Evolutionary conservation across 2,888 invertebrate species (phyloP).

Genomic region (Minunthozetes semirufus): DNA sequence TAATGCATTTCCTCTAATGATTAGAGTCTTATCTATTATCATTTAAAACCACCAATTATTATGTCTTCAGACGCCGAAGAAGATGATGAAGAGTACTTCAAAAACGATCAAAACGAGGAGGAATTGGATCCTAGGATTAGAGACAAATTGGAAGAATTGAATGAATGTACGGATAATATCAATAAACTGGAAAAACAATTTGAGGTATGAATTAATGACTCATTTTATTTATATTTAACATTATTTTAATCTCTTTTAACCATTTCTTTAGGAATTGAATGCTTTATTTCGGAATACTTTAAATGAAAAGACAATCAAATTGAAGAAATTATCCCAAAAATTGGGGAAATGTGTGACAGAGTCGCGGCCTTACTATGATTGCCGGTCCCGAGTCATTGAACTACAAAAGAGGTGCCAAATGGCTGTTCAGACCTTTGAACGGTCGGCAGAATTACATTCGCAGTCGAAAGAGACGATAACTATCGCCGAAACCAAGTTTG

Average conservation of each 20-base stretch:
- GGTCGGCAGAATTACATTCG: slow-evolving; percentile 33
- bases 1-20: neutral
- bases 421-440: slow-evolving; percentile 36
- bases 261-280: neutral
- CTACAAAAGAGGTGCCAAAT: slow-evolving; percentile 36
- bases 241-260: neutral
- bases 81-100: neutral
- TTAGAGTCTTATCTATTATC: no score
- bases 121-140: slow-evolving; percentile 37
- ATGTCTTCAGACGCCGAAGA: neutral
- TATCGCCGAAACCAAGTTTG: slow-evolving; percentile 35
- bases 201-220: slow-evolving; percentile 27
- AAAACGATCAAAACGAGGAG: neutral
- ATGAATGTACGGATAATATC: slow-evolving; percentile 36
- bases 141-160: slow-evolving; percentile 37
- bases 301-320: slow-evolving; percentile 28
- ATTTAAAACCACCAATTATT: neutral
- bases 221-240: neutral
- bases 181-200: slow-evolving; percentile 37
- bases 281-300: slow-evolving; percentile 22
- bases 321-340: slow-evolving; percentile 22
- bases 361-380: slow-evolving; percentile 38
- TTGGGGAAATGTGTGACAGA: slow-evolving; percentile 26
- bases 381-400: slow-evolving; percentile 5
- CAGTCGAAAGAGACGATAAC: slow-evolving; percentile 35